Base-by-base conservation (phyloP, 2,797 vertebrate genomes). In the Rhabdophis nuchalis region DNA sequence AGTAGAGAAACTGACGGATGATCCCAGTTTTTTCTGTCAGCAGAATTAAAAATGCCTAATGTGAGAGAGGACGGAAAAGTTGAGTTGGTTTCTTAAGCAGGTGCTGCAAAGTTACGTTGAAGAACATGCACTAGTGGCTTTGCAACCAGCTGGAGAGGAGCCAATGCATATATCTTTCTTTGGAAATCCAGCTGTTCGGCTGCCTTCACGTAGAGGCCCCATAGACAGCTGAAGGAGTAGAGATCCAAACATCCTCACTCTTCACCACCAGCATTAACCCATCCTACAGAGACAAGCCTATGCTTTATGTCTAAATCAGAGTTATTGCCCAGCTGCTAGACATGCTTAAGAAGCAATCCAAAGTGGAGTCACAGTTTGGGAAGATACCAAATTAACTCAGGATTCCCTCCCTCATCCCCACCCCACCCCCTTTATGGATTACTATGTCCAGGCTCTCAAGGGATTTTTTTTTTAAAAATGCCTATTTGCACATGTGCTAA, bases 31-130 rank as follows among this genome's bases (percentile, higher is more conserved):
- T 97, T 95, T 95, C 94, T 94, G 97, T 97, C 96, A 97, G 97
- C 96, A 97, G 97, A 97, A 97, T 96, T 98, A 97, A 97, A 98
- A 96, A 97, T 97, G 97, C 96, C 97, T 93, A 85, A 92, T 96
- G 94, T 93, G 95, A 94, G 16, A 4, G 95, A 94, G 90, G 89
- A 95, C 93, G 90, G 92, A 89, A 95, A 94, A 87, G 86, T 96
- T 95, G 57, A 89, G 94, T 96, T 93, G 96, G 95, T 96, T 97
- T 96, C 94, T 92, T 93, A 93, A 98, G 97, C 98, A 98, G 97
- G 97, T 98, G 98, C 85, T 96, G 94, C 94, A 89, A 96, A 95
- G 96, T 94, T 95, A 91, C 95, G 94, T 86, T 95, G 96, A 95
- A 95, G 96, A 97, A 94, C 92, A 97, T 96, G 97, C 96, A 97